These are phyloP conservation scores for Lycia hirtaria DNA, from an alignment of 2,888 invertebrate genomes.

Conservation along the genomic window DNA sequence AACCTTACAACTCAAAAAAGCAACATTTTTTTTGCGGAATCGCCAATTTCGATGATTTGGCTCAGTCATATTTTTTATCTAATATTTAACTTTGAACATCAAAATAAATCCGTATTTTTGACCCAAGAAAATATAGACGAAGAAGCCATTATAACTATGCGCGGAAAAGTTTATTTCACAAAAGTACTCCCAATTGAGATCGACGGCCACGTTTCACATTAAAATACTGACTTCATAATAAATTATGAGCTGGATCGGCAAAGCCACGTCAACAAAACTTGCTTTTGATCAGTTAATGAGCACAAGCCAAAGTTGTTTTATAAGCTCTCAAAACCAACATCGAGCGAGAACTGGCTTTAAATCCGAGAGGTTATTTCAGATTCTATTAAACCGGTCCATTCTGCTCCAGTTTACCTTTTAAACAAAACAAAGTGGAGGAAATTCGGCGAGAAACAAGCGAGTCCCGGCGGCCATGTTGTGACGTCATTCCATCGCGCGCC, in stretches of 20 bases:
- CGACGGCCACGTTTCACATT: slow-evolving; percentile 1
- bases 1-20: too few relatives aligned
- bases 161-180: neutral
- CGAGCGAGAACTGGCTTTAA: slow-evolving; percentile 27
- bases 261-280: slow-evolving; percentile 28
- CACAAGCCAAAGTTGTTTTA: slow-evolving; percentile 28
- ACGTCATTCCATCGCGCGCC: slow-evolving; percentile 42
- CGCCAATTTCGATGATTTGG: too few relatives aligned
- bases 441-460: slow-evolving; percentile 37
- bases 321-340: slow-evolving; percentile 32
- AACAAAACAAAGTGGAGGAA: slow-evolving; percentile 35
- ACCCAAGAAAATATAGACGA: neutral
- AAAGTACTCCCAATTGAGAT: neutral
- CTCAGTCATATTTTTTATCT: too few relatives aligned
- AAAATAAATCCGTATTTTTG: neutral
- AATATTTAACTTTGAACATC: too few relatives aligned
- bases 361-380: slow-evolving; percentile 33
- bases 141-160: neutral
- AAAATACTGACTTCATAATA: slow-evolving; percentile 7
- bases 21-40: too few relatives aligned
- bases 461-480: slow-evolving; percentile 47
- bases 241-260: slow-evolving; percentile 15
- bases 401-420: slow-evolving; percentile 37
- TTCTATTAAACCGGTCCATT: slow-evolving; percentile 33
- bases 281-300: slow-evolving; percentile 31